phyloP scores from a whole-genome alignment of 2,113 vertebrate species.

The Gorsachius goisagi region DNA sequence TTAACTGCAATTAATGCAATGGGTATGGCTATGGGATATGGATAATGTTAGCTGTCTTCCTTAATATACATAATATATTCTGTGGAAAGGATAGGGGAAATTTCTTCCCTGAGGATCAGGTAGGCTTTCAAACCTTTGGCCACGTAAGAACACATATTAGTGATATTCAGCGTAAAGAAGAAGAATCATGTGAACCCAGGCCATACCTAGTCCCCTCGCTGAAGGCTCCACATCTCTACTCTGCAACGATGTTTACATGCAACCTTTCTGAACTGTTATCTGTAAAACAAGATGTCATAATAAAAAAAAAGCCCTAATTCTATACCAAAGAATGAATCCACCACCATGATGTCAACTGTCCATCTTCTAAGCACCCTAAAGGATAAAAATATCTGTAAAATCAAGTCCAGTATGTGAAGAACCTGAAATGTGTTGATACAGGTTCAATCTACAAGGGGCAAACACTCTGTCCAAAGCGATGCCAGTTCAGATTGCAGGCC shows the following conservation, averaged over 20 bases:
- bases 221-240: not conserved
- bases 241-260: not conserved
- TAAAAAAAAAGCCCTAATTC: not conserved
- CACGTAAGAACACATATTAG: not conserved
- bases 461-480: not conserved
- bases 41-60: not conserved
- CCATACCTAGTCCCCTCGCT: not conserved
- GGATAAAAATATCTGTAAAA: not conserved
- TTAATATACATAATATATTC: not conserved
- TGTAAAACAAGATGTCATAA: not conserved
- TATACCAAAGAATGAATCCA: not conserved
- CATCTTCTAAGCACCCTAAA: not conserved
- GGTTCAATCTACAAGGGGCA: not conserved
- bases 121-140: not conserved
- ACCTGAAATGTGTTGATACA: not conserved
- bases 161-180: not conserved
- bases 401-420: not conserved
- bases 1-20: not conserved
- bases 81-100: not conserved
- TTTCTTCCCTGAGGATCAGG: not conserved
- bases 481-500: fast-evolving
- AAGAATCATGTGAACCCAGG: not conserved
- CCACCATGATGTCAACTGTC: not conserved
- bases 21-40: not conserved
- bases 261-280: not conserved